Percentiles rank a stretch among this genome's conserved stretches.
phyloP scores from a whole-genome alignment of 2,888 invertebrate genomes.

The Graphium colonna region DNA sequence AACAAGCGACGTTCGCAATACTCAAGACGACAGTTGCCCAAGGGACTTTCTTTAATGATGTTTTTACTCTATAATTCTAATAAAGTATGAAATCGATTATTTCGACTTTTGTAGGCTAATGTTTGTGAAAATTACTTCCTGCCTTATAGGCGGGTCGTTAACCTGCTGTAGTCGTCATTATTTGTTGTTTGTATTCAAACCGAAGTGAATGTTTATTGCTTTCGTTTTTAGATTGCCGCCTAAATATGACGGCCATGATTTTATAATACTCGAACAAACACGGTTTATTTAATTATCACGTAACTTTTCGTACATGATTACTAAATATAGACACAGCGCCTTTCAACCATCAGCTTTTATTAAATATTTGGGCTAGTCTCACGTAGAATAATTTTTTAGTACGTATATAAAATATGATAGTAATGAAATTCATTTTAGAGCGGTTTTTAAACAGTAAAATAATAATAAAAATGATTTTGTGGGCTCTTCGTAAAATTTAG shows the following conservation, averaged over 20 bases:
- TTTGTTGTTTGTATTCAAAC: conserved; percentile 8
- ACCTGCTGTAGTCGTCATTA: neutral
- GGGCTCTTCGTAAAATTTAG: too few relatives aligned
- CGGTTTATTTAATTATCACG: neutral
- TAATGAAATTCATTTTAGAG: too few relatives aligned
- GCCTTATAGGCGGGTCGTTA: neutral
- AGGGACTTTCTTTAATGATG: conserved; percentile 24
- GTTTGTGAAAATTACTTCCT: conserved; percentile 19
- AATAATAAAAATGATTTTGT: too few relatives aligned
- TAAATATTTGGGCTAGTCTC: neutral
- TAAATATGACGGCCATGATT: neutral
- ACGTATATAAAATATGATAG: too few relatives aligned
- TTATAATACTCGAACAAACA: neutral
- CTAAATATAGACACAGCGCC: neutral
- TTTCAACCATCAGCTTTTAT: neutral
- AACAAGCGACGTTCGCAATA: conserved; percentile 1
- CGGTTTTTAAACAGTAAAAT: too few relatives aligned
- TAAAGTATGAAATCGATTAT: conserved; percentile 22
- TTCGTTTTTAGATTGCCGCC: neutral
- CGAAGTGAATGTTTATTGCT: neutral
- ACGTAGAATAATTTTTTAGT: too few relatives aligned
- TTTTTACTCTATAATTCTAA: conserved; percentile 21
- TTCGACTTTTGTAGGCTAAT: conserved; percentile 26
- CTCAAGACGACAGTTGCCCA: conserved; percentile 2
- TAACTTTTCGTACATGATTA: neutral